Evolutionary conservation across 2,797 vertebrate species (phyloP), one percentile per base, ranked within the genome.

Genomic region (Clarias pachynema): DNA sequence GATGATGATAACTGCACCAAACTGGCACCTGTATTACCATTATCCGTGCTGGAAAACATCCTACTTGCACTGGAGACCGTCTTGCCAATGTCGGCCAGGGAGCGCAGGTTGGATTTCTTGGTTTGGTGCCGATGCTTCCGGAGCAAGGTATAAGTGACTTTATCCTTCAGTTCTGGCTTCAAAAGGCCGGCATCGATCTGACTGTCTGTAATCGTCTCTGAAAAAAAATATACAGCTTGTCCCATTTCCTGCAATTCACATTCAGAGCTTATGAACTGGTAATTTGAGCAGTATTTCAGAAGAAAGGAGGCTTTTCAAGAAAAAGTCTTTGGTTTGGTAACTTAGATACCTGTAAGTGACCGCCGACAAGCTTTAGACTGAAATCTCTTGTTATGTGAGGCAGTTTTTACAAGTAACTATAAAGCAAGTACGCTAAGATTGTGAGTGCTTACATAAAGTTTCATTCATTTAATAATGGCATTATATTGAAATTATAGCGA

Each of bases 11-110:
- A 95, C 95, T 94, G 95, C 93, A 95, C 94, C 95, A 95, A 94
- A 93, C 89, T 90, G 93, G 95, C 95, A 95, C 93, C 95, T 94
- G 94, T 95, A 97, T 98, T 98, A 98, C 97, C 97, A 93, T 97
- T 97, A 91, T 99, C 97, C 83, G 95, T 96, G 96, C 94, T 97
- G 96, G 97, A 94, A 97, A 98, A 99, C 97, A 98, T 97, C 97
- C 97, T 97, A 97, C 98, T 99, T 97, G 98, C 97, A 96, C 97
- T 98, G 95, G 98, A 99, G 93, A 99, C 97, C 29, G 98, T 99
- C 96, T 97, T 99, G 89, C 97, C 98, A 8, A 99, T 99, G 94
- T 99, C 97, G 10, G 98, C 97, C 94, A 99, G 93, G 0, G 98
- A 99, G 56, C 98, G 97, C 79, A 99, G 96, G 94, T 98, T 99